phyloP scores from a whole-genome alignment of 1,140 invertebrate species.

The Meloidogyne exigua region DNA sequence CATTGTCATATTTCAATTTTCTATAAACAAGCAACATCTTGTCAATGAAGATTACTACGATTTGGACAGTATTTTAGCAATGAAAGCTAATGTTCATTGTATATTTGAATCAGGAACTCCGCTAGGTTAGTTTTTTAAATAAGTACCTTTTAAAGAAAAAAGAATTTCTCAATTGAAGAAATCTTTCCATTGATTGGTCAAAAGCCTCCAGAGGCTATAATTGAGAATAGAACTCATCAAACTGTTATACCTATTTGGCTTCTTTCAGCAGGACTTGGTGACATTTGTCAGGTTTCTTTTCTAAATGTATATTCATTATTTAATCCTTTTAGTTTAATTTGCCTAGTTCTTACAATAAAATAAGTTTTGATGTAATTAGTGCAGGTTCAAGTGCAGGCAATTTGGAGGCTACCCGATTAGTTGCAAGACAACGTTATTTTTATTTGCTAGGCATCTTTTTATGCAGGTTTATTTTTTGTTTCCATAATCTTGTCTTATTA shows the following conservation, averaged over 20 bases:
- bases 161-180: neutral
- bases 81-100: slow-evolving; percentile 15
- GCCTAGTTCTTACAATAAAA: slow-evolving; percentile 10
- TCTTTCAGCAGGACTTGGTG: slow-evolving; percentile 8
- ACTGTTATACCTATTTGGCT: slow-evolving; percentile 15
- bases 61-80: slow-evolving; percentile 12
- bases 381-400: slow-evolving; percentile 5
- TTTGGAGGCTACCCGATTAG: neutral
- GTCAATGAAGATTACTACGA: slow-evolving; percentile 21
- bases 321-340: slow-evolving; percentile 5
- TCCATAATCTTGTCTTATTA: no score
- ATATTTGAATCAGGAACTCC: slow-evolving; percentile 17
- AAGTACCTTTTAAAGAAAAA: no score
- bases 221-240: neutral
- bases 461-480: slow-evolving; percentile 7
- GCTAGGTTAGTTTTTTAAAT: neutral
- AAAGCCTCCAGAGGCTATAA: slow-evolving; percentile 7
- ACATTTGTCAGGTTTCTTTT: slow-evolving; percentile 18
- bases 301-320: neutral
- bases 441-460: slow-evolving; percentile 19
- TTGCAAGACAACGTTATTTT: slow-evolving; percentile 12
- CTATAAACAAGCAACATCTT: slow-evolving; percentile 10
- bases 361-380: slow-evolving; percentile 2
- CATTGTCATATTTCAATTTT: slow-evolving; percentile 10
- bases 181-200: slow-evolving; percentile 15